Evolutionary conservation across 1,140 invertebrate species (phyloP).

Genomic region (Drosophila jambulina): DNA sequence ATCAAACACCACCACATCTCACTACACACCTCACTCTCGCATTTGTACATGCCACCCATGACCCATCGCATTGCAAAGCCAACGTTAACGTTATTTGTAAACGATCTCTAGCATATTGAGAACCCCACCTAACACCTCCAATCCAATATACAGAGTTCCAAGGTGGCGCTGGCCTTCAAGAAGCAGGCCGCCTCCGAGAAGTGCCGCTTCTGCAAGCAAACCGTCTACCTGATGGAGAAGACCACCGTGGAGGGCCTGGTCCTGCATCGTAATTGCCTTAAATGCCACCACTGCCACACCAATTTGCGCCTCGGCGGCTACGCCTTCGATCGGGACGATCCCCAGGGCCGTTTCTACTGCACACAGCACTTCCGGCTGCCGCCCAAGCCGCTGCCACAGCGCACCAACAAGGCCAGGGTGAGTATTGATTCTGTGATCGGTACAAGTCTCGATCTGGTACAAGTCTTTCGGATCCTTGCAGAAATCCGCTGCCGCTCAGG

Average conservation of each 20-base stretch:
- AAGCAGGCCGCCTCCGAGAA: conserved; percentile 90
- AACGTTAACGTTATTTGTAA: conserved; percentile 19
- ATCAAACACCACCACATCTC: conserved; percentile 21
- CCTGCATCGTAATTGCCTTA: conserved; percentile 94
- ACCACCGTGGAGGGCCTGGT: conserved; percentile 94
- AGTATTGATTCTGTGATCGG: background rate
- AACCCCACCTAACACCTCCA: background rate
- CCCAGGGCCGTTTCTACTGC: conserved; percentile 92
- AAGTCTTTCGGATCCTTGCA: background rate
- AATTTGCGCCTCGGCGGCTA: conserved; percentile 87
- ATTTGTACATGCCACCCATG: conserved; percentile 33
- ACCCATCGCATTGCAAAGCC: conserved; percentile 36
- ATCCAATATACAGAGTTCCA: conserved; percentile 86
- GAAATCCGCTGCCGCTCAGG: conserved; percentile 56
- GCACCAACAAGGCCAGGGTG: conserved; percentile 67
- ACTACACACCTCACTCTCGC: conserved; percentile 7
- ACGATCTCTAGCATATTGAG: background rate
- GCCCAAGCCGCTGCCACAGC: conserved; percentile 82
- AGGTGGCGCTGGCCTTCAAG: conserved; percentile 87
- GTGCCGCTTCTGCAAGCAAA: conserved; percentile 94
- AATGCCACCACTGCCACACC: conserved; percentile 86
- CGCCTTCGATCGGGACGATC: conserved; percentile 91
- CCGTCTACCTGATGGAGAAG: conserved; percentile 95
- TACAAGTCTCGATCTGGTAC: no score
- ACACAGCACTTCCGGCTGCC: conserved; percentile 91